phyloP scores from a whole-genome alignment of 2,888 invertebrate species.

The Macrosiphum euphorbiae region DNA sequence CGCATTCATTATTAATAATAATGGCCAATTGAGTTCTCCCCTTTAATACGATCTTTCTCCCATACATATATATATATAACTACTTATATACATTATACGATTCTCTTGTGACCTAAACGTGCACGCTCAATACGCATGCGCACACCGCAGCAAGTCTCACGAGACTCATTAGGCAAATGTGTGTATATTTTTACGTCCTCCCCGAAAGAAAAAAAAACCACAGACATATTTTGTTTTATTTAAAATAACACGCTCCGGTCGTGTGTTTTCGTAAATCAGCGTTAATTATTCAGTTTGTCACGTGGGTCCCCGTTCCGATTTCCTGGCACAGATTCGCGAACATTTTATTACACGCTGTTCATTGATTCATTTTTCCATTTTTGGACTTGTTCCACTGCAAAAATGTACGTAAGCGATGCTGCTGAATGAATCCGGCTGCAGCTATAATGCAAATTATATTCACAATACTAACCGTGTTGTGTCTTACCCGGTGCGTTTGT shows the following conservation, averaged over 20 bases:
- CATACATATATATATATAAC: neutral
- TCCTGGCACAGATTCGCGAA: slow-evolving; percentile 44
- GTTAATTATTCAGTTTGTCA: slow-evolving; percentile 49
- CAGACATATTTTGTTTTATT: slow-evolving; percentile 37
- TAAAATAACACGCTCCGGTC: slow-evolving; percentile 23
- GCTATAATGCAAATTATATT: neutral
- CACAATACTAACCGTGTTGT: neutral
- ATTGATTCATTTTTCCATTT: slow-evolving; percentile 59
- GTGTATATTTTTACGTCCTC: slow-evolving; percentile 46
- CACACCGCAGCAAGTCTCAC: neutral
- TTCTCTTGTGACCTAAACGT: neutral
- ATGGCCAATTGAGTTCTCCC: slow-evolving; percentile 56
- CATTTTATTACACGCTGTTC: neutral
- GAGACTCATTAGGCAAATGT: slow-evolving; percentile 24
- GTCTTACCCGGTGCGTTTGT: neutral
- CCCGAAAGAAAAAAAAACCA: neutral
- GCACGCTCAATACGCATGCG: neutral
- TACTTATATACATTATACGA: neutral
- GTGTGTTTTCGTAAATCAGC: neutral
- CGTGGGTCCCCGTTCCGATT: neutral
- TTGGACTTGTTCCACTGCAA: slow-evolving; percentile 49
- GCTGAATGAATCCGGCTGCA: neutral
- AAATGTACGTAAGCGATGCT: neutral
- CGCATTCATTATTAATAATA: slow-evolving; percentile 39
- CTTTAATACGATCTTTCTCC: neutral